phyloP scores from a whole-genome alignment of 2,797 vertebrate species.

The Anguilla marmorata region DNA sequence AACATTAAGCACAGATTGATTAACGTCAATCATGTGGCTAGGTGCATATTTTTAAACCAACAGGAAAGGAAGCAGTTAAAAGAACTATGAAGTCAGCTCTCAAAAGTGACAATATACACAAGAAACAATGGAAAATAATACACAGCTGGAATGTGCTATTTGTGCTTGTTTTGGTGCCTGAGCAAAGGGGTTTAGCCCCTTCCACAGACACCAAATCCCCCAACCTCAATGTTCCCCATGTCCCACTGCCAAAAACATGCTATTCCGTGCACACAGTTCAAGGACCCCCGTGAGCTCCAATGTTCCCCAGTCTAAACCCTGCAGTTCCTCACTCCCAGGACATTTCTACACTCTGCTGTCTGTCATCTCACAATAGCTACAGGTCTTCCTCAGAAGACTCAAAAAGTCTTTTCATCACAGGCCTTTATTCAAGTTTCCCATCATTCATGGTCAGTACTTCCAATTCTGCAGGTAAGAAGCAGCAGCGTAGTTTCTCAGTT shows the following conservation, averaged over 20 bases:
- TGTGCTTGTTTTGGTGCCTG: constrained; percentile 6
- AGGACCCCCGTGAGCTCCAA: background rate
- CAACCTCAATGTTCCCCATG: background rate
- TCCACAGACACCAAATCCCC: background rate
- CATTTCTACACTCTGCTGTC: background rate
- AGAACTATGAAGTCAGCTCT: background rate
- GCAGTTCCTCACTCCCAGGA: background rate
- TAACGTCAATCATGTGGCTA: background rate
- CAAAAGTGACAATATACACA: background rate
- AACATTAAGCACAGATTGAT: background rate
- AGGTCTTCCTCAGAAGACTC: background rate
- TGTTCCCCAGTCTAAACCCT: background rate
- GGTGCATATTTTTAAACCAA: background rate
- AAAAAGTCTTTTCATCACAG: background rate
- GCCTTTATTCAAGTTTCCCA: background rate
- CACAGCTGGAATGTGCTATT: background rate
- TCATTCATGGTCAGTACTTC: background rate
- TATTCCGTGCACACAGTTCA: background rate
- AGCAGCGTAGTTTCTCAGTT: background rate
- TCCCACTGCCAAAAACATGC: background rate
- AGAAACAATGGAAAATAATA: background rate
- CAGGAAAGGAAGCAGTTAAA: background rate
- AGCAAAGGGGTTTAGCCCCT: background rate
- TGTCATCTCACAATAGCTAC: background rate
- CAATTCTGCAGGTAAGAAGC: background rate